Base-by-base conservation (phyloP, 2,888 invertebrate genomes). In the Liopterus haemorrhoidalis region DNA sequence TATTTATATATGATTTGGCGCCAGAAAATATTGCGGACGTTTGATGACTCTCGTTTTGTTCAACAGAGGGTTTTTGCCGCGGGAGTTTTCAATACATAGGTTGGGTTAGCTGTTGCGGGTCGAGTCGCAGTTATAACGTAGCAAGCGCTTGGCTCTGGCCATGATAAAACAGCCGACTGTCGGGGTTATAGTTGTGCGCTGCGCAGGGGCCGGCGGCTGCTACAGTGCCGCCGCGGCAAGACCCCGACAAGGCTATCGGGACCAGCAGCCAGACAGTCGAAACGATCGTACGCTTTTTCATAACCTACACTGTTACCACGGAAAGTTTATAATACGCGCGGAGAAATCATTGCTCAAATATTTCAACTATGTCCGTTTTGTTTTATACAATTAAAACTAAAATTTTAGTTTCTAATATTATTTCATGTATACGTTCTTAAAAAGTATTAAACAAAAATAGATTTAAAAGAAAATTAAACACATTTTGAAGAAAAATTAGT, bases 1-100 rank as follows among this genome's bases (percentile, higher is more conserved):
- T n/a, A 41, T 44, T 54, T 50, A 53, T 53, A 50, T 48, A 50
- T 54, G 51, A 54, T 55, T 55, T 54, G 57, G 57, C 57, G 55
- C 57, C 54, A 53, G 55, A 52, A 52, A n/a, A 25, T 11, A 11
- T 25, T 11, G 25, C n/a, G 12, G 25, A 25, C n/a, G 12, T 25
- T 11, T 9, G 3, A 4, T 15, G 31, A 14, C 31, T 9, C 9
- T 14, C 9, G 31, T 16, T 22, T 32, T 25, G 38, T 45, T 38
- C 38, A 38, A 45, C 38, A 39, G 32, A 48, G 49, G 49, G 54
- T 57, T 59, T 57, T 57, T 57, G 56, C 55, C 57, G 55, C 53
- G 45, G 45, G 53, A 55, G 53, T 54, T 58, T 56, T 53, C 53
- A 52, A 52, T 52, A 50, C 46, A 49, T 46, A 43, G 27, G 31